Percentiles rank a stretch among this genome's conserved stretches.
Evolutionary conservation across 2,888 invertebrate genomes (phyloP).

Genomic region (Dolichopus griseipennis): DNA sequence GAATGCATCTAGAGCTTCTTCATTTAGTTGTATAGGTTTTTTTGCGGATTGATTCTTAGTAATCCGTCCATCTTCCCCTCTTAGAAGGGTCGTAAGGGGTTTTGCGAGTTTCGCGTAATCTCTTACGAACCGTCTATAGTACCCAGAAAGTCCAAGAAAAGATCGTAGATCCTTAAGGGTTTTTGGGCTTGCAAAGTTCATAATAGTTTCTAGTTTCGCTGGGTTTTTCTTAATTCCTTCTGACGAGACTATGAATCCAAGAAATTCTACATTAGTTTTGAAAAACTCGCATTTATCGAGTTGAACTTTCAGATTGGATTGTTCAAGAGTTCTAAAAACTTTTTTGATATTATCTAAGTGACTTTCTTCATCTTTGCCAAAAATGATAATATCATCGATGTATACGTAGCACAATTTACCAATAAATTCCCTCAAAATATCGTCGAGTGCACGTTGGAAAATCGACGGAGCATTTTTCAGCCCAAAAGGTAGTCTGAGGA

Average conservation of each 20-base stretch:
- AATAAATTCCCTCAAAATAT: neutral
- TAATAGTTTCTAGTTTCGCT: conserved; percentile 21
- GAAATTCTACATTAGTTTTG: conserved; percentile 27
- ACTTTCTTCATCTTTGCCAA: neutral
- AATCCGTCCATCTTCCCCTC: no score
- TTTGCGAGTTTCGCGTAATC: no score
- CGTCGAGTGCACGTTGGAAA: neutral
- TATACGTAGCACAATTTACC: conserved; percentile 2
- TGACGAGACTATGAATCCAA: conserved; percentile 29
- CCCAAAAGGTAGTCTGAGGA: neutral
- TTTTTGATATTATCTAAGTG: neutral
- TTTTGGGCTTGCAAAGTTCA: no score
- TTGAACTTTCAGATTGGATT: conserved; percentile 17
- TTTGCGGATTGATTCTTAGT: no score
- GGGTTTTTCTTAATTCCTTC: conserved; percentile 27
- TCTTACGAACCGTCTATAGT: no score
- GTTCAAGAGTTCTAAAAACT: neutral
- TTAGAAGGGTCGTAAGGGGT: no score
- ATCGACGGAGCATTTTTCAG: conserved; percentile 1
- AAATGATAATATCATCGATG: neutral
- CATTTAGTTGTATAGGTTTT: no score
- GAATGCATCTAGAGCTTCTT: no score
- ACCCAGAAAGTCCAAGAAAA: no score
- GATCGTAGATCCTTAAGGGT: no score
- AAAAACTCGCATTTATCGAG: conserved; percentile 29